Evolutionary conservation across 1,140 invertebrate genomes (phyloP).

Genomic region (Oreohelix idahoensis): DNA sequence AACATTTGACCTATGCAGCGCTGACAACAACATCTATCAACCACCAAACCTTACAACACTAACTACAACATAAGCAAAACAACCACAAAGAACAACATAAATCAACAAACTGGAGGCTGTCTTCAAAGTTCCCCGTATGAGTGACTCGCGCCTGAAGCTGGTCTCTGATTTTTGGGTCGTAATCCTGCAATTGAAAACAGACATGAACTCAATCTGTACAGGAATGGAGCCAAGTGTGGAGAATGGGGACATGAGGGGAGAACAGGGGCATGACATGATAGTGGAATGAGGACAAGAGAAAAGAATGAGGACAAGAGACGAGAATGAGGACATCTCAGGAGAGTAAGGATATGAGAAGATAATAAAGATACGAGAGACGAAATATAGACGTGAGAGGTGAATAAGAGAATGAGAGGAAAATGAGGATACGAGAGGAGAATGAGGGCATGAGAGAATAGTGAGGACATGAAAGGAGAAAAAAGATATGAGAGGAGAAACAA

Average conservation of each 20-base stretch:
- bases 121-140: conserved; percentile 51
- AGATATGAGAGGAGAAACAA: neutral
- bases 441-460: conserved; percentile 13
- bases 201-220: no score
- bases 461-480: neutral
- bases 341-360: neutral
- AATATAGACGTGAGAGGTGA: neutral
- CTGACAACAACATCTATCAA: neutral
- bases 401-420: conserved; percentile 12
- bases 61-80: neutral
- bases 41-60: neutral
- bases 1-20: no score
- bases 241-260: no score
- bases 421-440: conserved; percentile 7
- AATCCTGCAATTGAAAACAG: conserved; percentile 42
- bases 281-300: no score
- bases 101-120: conserved; percentile 52
- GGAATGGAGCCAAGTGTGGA: no score
- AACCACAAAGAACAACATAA: neutral
- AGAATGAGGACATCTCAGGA: no score
- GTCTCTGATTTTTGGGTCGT: conserved; percentile 42
- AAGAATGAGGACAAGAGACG: no score
- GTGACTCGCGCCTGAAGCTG: conserved; percentile 49
- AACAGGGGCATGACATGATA: no score
- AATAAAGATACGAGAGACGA: no score